Conservation (phyloP, 2,113 vertebrate species). For the Ceyx margarethae region DNA sequence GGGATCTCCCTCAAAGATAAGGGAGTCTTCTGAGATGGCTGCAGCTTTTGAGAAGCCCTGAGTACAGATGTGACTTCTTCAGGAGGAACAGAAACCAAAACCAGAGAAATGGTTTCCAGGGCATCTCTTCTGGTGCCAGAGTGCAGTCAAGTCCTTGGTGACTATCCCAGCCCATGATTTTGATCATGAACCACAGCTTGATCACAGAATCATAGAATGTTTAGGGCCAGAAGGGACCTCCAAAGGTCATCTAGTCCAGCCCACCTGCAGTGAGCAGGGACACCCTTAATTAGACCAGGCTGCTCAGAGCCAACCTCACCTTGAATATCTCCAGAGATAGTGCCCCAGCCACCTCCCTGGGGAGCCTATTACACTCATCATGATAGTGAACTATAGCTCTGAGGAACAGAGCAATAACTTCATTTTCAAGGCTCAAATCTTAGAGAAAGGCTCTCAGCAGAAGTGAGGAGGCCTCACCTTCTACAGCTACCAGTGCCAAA, state of each 20-base stretch:
- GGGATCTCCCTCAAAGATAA: not conserved
- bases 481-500: not conserved
- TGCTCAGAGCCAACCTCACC: too few species aligned
- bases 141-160: not conserved
- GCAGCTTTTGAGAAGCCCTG: not conserved
- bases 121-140: not conserved
- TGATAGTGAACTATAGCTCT: not conserved
- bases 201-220: not conserved
- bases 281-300: too few species aligned
- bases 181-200: not conserved
- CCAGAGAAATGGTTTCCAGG: not conserved
- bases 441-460: not conserved
- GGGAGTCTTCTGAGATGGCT: not conserved
- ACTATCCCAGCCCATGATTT: not conserved
- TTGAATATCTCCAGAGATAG: too few species aligned
- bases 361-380: not conserved
- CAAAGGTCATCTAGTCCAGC: too few species aligned
- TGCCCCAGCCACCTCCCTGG: too few species aligned
- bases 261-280: too few species aligned
- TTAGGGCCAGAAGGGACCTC: too few species aligned
- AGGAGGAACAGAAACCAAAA: not conserved
- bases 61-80: not conserved
- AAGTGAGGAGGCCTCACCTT: not conserved
- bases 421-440: not conserved
- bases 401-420: not conserved